Evolutionary conservation across 2,888 invertebrate species (phyloP), one percentile per base, ranked within the genome.

Genomic region (Eristalinus sepulchralis): DNA sequence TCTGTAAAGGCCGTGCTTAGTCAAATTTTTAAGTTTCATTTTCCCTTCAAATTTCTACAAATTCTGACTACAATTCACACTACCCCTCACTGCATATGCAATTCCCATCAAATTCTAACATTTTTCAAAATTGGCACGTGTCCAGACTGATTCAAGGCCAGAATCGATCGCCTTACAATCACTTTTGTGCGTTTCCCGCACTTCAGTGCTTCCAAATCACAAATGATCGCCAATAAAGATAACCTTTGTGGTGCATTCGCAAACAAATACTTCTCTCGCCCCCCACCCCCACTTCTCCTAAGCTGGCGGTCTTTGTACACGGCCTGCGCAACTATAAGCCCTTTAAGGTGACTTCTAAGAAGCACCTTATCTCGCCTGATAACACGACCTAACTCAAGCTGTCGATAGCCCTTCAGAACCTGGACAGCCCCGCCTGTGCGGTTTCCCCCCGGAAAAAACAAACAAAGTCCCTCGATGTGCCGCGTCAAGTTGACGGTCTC

Each of bases 341-440:
- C 68, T 55, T 34, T 22, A 57, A 68, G 57, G 57, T 57, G 57
- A 68, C 68, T 24, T 24, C 20, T 57, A 31, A 22, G 31, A 60
- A 60, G 13, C 13, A 4, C 31, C 13, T 13, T 22, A 39, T 53
- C 57, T 5, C 20, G n/a, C 64, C 20, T 24, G 24, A n/a, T 47
- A 47, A 47, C 47, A 47, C 47, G 47, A 47, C 47, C 47, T 47
- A 47, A 47, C 47, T 47, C 47, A 47, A 47, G 47, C 47, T 47
- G 8, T 17, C 47, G 47, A 47, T 17, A 17, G 47, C 47, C 47
- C 47, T 17, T 47, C 17, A 47, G 17, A 1, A n/a, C 1, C 17
- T 8, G 47, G 47, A 47, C 47, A 17, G 17, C 17, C 47, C 47
- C 47, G 17, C 34, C 9, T 0, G 47, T 3, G 47, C 4, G 2